A percentile compares a stretch with the other conserved stretches of the same genome.
These are phyloP conservation scores for Umimayanthus chanpuru DNA, from an alignment of 92 coral and sea anemone species.

Conservation along the genomic window DNA sequence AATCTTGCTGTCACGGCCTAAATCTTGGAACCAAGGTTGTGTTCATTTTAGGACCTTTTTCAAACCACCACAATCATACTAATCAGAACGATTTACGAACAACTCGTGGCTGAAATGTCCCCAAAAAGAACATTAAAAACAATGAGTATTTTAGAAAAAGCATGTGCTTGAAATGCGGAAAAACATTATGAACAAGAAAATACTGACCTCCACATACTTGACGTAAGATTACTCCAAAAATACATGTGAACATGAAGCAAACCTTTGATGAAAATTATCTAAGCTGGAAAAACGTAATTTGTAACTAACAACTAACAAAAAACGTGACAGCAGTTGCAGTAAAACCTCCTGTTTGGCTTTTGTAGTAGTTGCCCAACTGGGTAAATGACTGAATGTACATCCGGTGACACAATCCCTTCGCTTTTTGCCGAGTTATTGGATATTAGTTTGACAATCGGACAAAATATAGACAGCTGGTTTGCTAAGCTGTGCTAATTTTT, in stretches of 20 bases:
- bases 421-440: not conserved
- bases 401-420: not conserved
- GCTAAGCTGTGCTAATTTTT: slow-evolving; percentile 10
- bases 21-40: too few relatives aligned
- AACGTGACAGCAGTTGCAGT: not conserved
- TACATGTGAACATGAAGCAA: not conserved
- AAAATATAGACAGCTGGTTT: not conserved
- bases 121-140: too few relatives aligned
- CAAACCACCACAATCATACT: too few relatives aligned
- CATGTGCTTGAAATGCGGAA: too few relatives aligned
- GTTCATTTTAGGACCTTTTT: too few relatives aligned
- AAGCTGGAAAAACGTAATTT: not conserved
- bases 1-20: too few relatives aligned
- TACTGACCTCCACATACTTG: not conserved
- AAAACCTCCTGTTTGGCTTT: not conserved
- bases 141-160: too few relatives aligned
- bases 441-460: not conserved
- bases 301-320: not conserved
- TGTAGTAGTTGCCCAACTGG: not conserved
- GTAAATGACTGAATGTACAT: not conserved
- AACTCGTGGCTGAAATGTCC: too few relatives aligned
- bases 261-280: not conserved
- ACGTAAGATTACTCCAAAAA: not conserved
- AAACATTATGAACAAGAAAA: not conserved
- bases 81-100: too few relatives aligned